Percentiles rank a stretch among this genome's conserved stretches.
phyloP scores from a whole-genome alignment of 2,113 vertebrate genomes.

The Chauna torquata region DNA sequence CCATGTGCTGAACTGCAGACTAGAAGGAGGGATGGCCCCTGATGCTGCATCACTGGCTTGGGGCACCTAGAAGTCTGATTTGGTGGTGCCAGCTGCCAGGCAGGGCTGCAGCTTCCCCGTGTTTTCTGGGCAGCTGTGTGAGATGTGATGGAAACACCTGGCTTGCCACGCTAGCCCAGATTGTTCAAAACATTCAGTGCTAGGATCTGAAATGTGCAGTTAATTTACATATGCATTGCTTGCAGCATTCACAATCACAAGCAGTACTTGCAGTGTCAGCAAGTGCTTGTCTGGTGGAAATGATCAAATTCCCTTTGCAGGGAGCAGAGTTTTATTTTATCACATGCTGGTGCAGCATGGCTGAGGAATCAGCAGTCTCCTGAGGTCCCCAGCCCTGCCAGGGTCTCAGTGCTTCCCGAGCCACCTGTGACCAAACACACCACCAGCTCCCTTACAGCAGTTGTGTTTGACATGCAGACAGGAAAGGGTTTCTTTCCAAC shows the following conservation, averaged over 20 bases:
- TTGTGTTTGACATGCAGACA: neutral
- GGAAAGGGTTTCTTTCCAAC: neutral
- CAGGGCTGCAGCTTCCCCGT: neutral
- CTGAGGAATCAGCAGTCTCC: neutral
- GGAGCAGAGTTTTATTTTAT: neutral
- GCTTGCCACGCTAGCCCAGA: accelerated
- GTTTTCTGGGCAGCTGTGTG: neutral
- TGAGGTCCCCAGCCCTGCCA: neutral
- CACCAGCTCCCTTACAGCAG: neutral
- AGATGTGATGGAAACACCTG: neutral
- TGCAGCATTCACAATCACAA: neutral
- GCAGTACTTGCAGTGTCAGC: neutral
- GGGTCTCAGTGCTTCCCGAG: accelerated
- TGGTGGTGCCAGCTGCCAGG: neutral
- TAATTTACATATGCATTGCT: neutral
- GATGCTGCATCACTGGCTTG: neutral
- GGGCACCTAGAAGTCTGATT: accelerated
- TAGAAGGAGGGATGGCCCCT: neutral
- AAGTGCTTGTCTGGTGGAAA: neutral
- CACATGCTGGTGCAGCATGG: neutral
- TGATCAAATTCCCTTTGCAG: neutral
- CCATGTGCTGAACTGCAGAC: neutral
- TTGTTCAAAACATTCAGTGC: neutral
- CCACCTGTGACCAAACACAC: neutral
- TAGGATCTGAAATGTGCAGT: neutral